Evolutionary conservation across 2,113 vertebrate species (phyloP).

Genomic region (Brachypteracias leptosomus): DNA sequence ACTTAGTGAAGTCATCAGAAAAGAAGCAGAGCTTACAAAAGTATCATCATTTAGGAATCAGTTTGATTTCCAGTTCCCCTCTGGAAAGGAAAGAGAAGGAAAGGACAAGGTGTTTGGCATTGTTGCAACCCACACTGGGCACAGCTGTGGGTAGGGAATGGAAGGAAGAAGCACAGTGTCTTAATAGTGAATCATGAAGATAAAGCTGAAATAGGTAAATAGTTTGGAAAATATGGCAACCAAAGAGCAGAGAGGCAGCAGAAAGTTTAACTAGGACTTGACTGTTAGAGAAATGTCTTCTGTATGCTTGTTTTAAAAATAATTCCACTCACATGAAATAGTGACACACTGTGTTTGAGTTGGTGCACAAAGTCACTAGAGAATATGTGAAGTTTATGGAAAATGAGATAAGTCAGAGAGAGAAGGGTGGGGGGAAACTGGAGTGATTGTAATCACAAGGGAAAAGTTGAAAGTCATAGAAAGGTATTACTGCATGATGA

Average conservation of each 20-base stretch:
- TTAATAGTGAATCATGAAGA: not conserved
- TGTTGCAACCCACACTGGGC: not conserved
- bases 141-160: not conserved
- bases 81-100: not conserved
- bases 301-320: not conserved
- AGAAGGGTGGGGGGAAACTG: not conserved
- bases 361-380: not conserved
- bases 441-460: not conserved
- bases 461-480: not conserved
- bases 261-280: not conserved
- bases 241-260: not conserved
- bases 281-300: not conserved
- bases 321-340: not conserved
- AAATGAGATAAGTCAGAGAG: not conserved
- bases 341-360: not conserved
- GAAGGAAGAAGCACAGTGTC: not conserved
- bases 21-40: not conserved
- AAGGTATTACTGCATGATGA: not conserved
- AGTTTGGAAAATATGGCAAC: accelerated
- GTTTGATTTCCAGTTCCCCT: not conserved
- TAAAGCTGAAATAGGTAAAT: not conserved
- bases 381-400: not conserved
- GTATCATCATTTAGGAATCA: not conserved
- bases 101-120: not conserved
- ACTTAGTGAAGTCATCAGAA: not conserved